Evolutionary conservation across 64 coral and sea anemone species (phyloP).

Genomic region (Astreopora myriophthalma): DNA sequence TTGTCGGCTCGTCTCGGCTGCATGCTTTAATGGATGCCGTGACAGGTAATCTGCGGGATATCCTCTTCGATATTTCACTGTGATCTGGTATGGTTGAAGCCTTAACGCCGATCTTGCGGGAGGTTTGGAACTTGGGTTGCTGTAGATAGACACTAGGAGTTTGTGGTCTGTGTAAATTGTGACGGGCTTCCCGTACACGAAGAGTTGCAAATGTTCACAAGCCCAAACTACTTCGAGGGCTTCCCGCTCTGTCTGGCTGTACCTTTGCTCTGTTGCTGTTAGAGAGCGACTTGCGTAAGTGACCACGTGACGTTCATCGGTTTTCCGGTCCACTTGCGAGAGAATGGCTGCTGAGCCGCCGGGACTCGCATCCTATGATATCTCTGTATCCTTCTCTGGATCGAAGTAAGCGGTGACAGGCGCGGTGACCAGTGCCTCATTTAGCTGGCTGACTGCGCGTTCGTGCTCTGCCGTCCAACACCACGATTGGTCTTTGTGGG

Average conservation of each 20-base stretch:
- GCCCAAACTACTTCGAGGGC: not conserved
- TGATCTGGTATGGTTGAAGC: conserved; percentile 67
- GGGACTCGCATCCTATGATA: too few relatives aligned
- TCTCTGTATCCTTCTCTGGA: too few relatives aligned
- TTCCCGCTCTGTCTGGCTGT: not conserved
- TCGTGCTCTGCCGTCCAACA: conserved; percentile 33
- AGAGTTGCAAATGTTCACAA: not conserved
- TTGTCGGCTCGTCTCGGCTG: conserved; percentile 6
- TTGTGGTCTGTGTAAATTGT: not conserved
- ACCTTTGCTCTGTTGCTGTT: conserved; percentile 19
- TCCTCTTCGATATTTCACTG: conserved; percentile 44
- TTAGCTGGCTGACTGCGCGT: not conserved
- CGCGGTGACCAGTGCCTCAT: not conserved
- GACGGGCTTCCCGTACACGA: not conserved
- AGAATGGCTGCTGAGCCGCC: too few relatives aligned
- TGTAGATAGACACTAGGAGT: not conserved
- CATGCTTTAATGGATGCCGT: conserved; percentile 25
- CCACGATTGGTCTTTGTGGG: conserved; percentile 30
- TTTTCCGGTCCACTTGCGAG: too few relatives aligned
- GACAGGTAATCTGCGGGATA: conserved; percentile 63
- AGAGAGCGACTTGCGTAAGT: conserved; percentile 33
- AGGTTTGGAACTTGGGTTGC: not conserved
- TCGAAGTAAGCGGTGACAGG: too few relatives aligned
- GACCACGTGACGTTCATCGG: not conserved
- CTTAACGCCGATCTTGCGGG: not conserved